These are phyloP conservation scores for Prunella strophiata DNA, from an alignment of 2,797 vertebrate genomes.

Conservation along the genomic window DNA sequence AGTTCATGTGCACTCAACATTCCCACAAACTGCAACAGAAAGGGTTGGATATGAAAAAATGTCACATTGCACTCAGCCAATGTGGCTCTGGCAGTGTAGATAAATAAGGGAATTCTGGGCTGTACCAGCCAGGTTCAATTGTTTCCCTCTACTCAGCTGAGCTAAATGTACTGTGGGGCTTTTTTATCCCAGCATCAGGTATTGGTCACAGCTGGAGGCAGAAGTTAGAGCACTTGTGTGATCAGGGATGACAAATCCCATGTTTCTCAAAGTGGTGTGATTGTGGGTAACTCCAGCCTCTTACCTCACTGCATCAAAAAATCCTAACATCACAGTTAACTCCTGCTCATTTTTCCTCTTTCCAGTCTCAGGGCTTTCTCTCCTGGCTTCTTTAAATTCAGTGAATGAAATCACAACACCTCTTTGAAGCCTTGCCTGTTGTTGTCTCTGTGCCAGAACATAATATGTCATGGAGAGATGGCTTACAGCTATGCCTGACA, in stretches of 20 bases:
- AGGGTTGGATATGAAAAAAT: conserved; percentile 5
- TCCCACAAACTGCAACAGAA: not conserved
- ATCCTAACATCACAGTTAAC: not conserved
- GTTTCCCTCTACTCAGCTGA: not conserved
- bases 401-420: conserved; percentile 13
- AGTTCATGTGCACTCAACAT: conserved; percentile 33
- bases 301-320: not conserved
- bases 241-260: conserved; percentile 7
- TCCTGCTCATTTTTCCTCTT: not conserved
- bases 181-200: not conserved
- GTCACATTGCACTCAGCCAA: not conserved
- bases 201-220: not conserved
- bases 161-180: not conserved
- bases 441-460: conserved; percentile 65
- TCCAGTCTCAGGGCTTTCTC: not conserved
- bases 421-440: conserved; percentile 51
- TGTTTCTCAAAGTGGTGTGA: not conserved
- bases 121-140: not conserved
- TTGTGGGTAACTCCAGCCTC: not conserved
- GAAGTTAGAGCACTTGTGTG: not conserved
- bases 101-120: conserved; percentile 10
- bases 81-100: not conserved
- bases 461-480: conserved; percentile 81
- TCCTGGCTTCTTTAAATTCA: not conserved
- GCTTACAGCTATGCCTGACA: conserved; percentile 78